Evolutionary conservation across 2,888 invertebrate genomes (phyloP), one percentile per base, ranked within the genome.

Genomic region (Andrena fulva): DNA sequence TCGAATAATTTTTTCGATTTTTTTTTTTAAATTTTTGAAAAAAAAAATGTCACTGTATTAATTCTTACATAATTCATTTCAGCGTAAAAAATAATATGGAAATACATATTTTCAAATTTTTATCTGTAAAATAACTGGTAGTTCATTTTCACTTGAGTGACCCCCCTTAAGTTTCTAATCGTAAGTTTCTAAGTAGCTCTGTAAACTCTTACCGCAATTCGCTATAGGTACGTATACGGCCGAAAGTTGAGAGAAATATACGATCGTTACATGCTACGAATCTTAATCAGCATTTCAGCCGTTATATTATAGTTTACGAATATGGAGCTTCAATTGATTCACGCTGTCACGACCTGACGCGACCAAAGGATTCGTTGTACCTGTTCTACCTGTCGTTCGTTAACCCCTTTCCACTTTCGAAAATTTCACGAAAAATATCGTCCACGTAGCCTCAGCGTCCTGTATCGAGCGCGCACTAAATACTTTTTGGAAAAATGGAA

Each of bases 251-350:
- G 20, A 42, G 48, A 59, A 70, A 70, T 74, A 70, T 70, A 33
- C 29, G 59, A 52, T 54, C 48, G 69, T 66, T 71, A 68, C 27
- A 56, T 67, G 71, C 50, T 64, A 67, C 63, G 80, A 77, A 84
- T 85, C 27, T 56, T 66, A 77, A 85, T 84, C 67, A 84, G 68
- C 20, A 59, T 71, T 64, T 70, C 52, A 35, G 48, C 66, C 60
- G 63, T 62, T 77, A 54, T 35, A 52, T 67, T 77, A 54, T 35
- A 52, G 67, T 12, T 64, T 59, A 72, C 77, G 64, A 84, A 85
- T 74, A 77, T 80, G 52, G 84, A 56, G 20, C 29, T 27, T 50
- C 59, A 35, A 82, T 80, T 80, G 83, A 78, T 33, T 75, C 54
- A 27, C 52, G 54, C 42, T 27, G 52, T 64, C 74, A 16, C 8